Base-by-base conservation (phyloP, 2,113 vertebrate species). In the Mugil cephalus region DNA sequence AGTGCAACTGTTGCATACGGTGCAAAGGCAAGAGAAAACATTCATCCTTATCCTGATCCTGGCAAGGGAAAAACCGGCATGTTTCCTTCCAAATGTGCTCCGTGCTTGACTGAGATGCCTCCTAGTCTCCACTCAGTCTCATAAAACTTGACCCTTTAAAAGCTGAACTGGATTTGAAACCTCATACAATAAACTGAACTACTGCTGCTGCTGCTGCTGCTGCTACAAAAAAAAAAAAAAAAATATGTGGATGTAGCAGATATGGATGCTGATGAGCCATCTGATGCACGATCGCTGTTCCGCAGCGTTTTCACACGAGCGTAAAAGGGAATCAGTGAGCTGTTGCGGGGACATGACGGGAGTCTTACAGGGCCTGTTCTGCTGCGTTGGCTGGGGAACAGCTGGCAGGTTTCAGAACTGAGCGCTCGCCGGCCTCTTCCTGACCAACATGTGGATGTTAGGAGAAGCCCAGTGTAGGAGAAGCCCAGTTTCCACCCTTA, bases 401-500 rank as follows among this genome's bases (percentile, higher is more conserved):
- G 84, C 84, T 86, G 88, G 84, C 68, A 34, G 11, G 50, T 71
- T 35, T 84, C 69, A 75, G 76, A 73, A 45, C 45, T 4, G 7
- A 56, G 43, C 1, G 10, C 72, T 56, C 6, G 48, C 52, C 24
- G 46, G 34, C 56, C 68, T 80, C 69, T 80, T 81, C 70, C 75
- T 79, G 84, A 79, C 73, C 70, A 75, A 82, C 83, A 79, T 83
- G 74, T 78, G 75, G 77, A 86, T 76, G 69, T 64, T 73, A 80
- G 56, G 79, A 58, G 64, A 73, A 72, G 70, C 66, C 81, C 46
- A 77, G 66, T 47, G 80, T 73, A 69, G 48, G 34, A 69, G 65
- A 77, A 70, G 65, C 74, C 59, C 39, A 68, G 39, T 84, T 90
- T 88, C 88, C 70, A 71, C 34, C 64, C 51, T 24, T 81, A 80